A percentile compares a stretch with the other conserved stretches of the same genome.
These are phyloP conservation scores for Pinna nobilis DNA, from an alignment of 1,140 invertebrate species.

Conservation along the genomic window DNA sequence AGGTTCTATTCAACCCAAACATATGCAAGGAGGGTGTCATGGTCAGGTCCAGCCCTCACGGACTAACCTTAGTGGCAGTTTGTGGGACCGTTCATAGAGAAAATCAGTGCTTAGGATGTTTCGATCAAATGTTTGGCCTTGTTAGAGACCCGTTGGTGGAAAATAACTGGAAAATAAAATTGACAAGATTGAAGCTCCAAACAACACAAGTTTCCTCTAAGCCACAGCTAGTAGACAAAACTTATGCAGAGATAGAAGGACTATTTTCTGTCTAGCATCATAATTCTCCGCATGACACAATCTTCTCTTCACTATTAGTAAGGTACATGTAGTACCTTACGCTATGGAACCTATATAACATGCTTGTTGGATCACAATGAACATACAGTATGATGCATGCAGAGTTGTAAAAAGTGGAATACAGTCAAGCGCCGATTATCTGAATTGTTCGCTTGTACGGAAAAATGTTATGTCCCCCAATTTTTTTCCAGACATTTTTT, in stretches of 20 bases:
- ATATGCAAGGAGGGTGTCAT: constrained; percentile 76
- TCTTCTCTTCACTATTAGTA: too few relatives aligned
- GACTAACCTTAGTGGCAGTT: constrained; percentile 78
- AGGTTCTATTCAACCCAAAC: constrained; percentile 80
- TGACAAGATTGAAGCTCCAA: constrained; percentile 59
- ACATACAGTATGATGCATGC: too few relatives aligned
- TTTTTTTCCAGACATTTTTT: too few relatives aligned
- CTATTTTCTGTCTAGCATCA: constrained; percentile 25
- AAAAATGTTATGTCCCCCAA: too few relatives aligned
- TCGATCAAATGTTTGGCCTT: constrained; percentile 80
- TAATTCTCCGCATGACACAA: too few relatives aligned
- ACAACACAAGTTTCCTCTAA: constrained; percentile 34
- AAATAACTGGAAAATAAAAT: constrained; percentile 82
- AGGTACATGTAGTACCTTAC: too few relatives aligned
- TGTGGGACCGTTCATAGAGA: constrained; percentile 80
- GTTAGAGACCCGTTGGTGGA: constrained; percentile 78
- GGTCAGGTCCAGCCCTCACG: constrained; percentile 78
- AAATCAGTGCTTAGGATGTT: constrained; percentile 78
- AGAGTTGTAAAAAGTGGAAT: too few relatives aligned
- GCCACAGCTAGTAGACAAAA: constrained; percentile 50
- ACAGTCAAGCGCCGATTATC: too few relatives aligned
- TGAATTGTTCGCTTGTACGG: too few relatives aligned
- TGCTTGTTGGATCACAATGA: too few relatives aligned
- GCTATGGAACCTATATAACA: too few relatives aligned
- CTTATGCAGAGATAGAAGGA: constrained; percentile 43